These are phyloP conservation scores for Limnephilus marmoratus DNA, from an alignment of 2,888 invertebrate genomes.

Conservation along the genomic window DNA sequence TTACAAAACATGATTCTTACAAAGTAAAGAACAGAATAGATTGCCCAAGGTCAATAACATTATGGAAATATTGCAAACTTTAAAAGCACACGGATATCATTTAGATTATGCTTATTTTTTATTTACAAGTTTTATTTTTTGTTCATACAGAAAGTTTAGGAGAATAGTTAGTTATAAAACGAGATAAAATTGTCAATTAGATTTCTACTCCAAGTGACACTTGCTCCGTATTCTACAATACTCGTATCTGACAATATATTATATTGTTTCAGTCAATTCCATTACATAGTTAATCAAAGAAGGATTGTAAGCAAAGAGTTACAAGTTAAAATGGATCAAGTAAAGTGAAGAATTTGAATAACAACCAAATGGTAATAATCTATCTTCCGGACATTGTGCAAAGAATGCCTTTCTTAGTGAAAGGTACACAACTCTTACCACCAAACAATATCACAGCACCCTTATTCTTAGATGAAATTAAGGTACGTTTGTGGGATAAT, in stretches of 20 bases:
- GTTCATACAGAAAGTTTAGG: conserved; percentile 34
- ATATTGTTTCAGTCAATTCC: conserved; percentile 45
- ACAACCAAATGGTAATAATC: conserved; percentile 2
- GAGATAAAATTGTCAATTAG: conserved; percentile 36
- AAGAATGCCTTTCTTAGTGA: background rate
- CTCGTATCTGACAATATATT: conserved; percentile 15
- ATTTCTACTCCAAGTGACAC: conserved; percentile 18
- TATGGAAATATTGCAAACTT: background rate
- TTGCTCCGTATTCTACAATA: conserved; percentile 31
- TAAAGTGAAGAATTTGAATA: background rate
- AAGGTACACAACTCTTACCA: background rate
- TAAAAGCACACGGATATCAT: conserved; percentile 19
- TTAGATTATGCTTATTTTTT: conserved; percentile 20
- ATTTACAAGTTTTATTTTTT: conserved; percentile 13
- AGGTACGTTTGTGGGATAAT: background rate
- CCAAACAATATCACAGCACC: conserved; percentile 2
- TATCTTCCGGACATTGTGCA: background rate
- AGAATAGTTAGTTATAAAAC: conserved; percentile 29
- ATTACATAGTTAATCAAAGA: conserved; percentile 21
- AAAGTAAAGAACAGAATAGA: background rate
- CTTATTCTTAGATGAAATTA: background rate
- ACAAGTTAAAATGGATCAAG: background rate
- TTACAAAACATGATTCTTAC: conserved; percentile 16
- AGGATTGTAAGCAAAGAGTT: background rate
- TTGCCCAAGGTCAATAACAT: conserved; percentile 2